These are phyloP conservation scores for Stegastes partitus DNA, from an alignment of 2,113 vertebrate species.

Conservation along the genomic window DNA sequence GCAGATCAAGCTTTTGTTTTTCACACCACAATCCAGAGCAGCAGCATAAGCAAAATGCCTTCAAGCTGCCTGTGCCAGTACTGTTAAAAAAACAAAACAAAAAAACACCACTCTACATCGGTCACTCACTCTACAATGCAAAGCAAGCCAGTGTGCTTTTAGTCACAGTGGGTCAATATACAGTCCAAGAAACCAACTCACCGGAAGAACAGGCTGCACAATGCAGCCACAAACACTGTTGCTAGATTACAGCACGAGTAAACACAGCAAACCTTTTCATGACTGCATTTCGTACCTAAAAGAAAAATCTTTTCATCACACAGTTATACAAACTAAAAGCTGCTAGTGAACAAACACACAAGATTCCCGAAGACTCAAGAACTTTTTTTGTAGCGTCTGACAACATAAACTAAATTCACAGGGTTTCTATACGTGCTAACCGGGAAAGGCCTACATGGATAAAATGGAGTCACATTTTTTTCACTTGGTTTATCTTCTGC, in stretches of 20 bases:
- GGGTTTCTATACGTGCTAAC: background rate
- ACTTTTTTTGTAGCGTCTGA: no score
- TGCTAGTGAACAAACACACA: background rate
- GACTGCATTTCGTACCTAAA: background rate
- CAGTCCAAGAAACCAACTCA: conserved; percentile 36
- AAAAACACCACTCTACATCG: conserved; percentile 40
- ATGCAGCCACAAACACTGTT: conserved; percentile 31
- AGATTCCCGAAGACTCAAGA: no score
- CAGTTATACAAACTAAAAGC: conserved; percentile 13
- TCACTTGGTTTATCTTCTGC: background rate
- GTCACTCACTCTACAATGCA: conserved; percentile 41
- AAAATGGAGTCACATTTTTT: background rate
- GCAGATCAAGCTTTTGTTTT: conserved; percentile 49
- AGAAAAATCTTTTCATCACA: background rate
- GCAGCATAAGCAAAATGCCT: conserved; percentile 55
- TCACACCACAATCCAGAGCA: conserved; percentile 57
- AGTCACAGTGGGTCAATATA: conserved; percentile 32
- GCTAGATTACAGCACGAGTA: conserved; percentile 10
- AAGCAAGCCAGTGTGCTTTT: conserved; percentile 61
- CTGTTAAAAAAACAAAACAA: no score
- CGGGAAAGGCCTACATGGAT: background rate
- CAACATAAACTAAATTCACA: no score
- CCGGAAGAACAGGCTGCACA: conserved; percentile 24
- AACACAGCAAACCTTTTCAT: conserved; percentile 21
- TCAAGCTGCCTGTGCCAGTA: conserved; percentile 39